These are phyloP conservation scores for Serinus canaria DNA, from an alignment of 2,113 vertebrate species.

Conservation along the genomic window DNA sequence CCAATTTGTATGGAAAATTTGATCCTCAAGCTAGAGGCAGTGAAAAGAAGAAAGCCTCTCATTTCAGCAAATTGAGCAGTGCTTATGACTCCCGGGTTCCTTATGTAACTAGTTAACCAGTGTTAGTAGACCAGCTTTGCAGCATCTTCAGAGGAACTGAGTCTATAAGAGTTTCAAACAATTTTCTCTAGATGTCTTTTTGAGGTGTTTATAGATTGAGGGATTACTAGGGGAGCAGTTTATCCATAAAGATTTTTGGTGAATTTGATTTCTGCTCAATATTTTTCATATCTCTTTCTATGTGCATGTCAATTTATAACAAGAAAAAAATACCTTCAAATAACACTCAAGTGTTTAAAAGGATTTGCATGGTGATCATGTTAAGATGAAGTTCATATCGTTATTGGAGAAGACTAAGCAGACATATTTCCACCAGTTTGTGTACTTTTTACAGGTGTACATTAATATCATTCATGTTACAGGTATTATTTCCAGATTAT, in stretches of 20 bases:
- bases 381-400: neutral
- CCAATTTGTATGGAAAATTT: conserved; percentile 47
- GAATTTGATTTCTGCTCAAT: neutral
- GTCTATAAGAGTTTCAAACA: neutral
- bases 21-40: neutral
- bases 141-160: neutral
- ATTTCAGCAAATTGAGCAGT: neutral
- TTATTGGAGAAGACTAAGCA: neutral
- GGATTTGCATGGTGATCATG: neutral
- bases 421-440: neutral
- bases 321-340: neutral
- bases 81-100: neutral
- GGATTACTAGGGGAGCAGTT: neutral
- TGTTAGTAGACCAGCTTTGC: neutral
- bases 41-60: conserved; percentile 23
- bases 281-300: neutral
- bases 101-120: neutral
- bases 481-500: conserved; percentile 45
- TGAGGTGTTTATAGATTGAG: neutral
- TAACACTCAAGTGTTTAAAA: neutral
- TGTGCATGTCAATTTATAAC: accelerated
- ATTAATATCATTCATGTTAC: neutral
- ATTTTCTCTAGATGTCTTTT: neutral
- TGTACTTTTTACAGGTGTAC: neutral
- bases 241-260: neutral